phyloP scores from a whole-genome alignment of 1,140 invertebrate genomes.

The Drosophila setifemur region DNA sequence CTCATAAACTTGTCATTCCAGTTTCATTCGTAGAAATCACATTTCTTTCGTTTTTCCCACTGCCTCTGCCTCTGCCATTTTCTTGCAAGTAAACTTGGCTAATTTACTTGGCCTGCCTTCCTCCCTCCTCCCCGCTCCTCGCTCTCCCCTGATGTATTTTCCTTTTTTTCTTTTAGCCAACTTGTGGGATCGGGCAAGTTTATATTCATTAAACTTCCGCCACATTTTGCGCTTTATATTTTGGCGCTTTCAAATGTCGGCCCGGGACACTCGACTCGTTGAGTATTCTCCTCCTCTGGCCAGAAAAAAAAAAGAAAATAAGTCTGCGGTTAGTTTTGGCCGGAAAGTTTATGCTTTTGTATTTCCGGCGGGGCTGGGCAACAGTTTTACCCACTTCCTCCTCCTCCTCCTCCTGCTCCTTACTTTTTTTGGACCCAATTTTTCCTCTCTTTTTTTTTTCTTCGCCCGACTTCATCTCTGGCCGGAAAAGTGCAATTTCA shows the following conservation, averaged over 20 bases:
- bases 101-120: slow-evolving; percentile 70
- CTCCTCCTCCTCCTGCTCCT: too few relatives aligned
- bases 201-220: slow-evolving; percentile 80
- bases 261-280: slow-evolving; percentile 21
- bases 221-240: slow-evolving; percentile 68
- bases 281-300: neutral
- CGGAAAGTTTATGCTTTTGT: slow-evolving; percentile 80
- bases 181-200: slow-evolving; percentile 55
- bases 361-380: slow-evolving; percentile 64
- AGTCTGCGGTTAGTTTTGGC: slow-evolving; percentile 59
- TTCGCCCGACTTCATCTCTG: slow-evolving; percentile 28
- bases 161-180: neutral
- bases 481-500: slow-evolving; percentile 74
- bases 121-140: slow-evolving; percentile 2
- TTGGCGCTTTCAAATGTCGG: slow-evolving; percentile 50
- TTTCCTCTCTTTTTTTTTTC: neutral
- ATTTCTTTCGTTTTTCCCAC: slow-evolving; percentile 33
- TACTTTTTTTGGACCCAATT: too few relatives aligned
- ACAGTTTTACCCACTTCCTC: slow-evolving; percentile 40
- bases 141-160: too few relatives aligned
- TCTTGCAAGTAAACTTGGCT: slow-evolving; percentile 43
- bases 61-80: neutral
- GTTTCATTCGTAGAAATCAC: slow-evolving; percentile 28
- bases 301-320: too few relatives aligned
- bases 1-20: slow-evolving; percentile 39